Evolutionary conservation across 2,113 vertebrate species (phyloP).

Genomic region (Leucopsar rothschildi): DNA sequence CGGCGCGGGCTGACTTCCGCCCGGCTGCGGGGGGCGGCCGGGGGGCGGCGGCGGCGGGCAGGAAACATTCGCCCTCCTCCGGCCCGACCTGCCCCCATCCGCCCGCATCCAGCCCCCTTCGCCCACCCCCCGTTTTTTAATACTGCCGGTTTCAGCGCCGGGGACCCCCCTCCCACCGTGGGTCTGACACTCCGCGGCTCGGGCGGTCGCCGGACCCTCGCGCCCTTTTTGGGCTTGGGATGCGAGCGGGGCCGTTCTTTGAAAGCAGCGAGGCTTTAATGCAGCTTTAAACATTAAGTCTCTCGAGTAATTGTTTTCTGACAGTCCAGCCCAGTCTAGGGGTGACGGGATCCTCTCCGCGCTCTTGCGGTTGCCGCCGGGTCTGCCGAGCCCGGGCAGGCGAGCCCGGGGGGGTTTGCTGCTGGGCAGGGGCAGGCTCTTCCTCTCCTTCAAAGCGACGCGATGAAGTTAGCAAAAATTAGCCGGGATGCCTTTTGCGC

Average conservation of each 20-base stretch:
- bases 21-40: constrained; percentile 65
- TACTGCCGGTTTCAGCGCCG: background rate
- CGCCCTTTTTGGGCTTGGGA: background rate
- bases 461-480: background rate
- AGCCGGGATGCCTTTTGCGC: background rate
- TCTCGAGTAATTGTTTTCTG: background rate
- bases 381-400: background rate
- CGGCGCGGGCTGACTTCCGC: constrained; percentile 83
- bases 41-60: constrained; percentile 65
- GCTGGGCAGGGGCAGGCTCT: background rate
- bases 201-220: background rate
- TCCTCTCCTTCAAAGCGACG: background rate
- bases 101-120: background rate
- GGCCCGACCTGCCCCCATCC: constrained; percentile 55
- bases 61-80: constrained; percentile 76
- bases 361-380: background rate
- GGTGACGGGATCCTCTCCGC: background rate
- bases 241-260: background rate
- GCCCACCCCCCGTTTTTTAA: background rate
- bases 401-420: background rate
- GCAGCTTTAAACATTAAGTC: background rate
- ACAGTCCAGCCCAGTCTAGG: background rate
- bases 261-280: background rate
- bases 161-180: too few relatives aligned
- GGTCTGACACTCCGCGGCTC: background rate